Base-by-base conservation (phyloP, 2,797 vertebrate species). In the Enoplosus armatus region DNA sequence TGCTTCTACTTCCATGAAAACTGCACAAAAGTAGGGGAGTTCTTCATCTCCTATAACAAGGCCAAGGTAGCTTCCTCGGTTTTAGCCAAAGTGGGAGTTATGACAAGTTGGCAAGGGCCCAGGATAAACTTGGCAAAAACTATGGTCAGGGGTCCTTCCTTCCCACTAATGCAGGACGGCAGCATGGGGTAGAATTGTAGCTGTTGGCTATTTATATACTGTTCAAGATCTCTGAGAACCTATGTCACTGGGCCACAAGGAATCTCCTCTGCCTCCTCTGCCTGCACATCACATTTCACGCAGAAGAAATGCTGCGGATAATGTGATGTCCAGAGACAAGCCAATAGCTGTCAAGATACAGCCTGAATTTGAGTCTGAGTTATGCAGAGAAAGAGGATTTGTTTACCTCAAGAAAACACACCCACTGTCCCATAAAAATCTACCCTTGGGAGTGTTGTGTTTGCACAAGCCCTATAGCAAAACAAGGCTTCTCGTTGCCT, bases 321-420 rank as follows among this genome's bases (percentile, higher is more conserved):
- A 75, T 63, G 41, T 56, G 24, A 76, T 65, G 24, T 79, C 41
- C 58, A 58, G 11, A 84, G 67, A 84, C 58, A 75, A 75, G 84
- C 71, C 87, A 80, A 39, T 7, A 81, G 45, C 60, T 48, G 51
- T 65, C 39, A 75, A 74, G 70, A 65, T 15, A 24, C 37, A 76
- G 45, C 43, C 35, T 16, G 26, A 41, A 62, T 59, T 51, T 68
- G 7, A 70, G 33, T 58, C n/a, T 31, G 59, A 63, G 56, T 39
- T 55, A 12, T 61, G 6, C 41, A 59, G 9, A 24, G 9, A 56
- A 45, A 39, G 8, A 9, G 16, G 29, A 47, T 59, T 45, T 54
- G 26, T 72, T 63, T 71, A 5, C 4, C 61, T 67, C 8, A 10
- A 45, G 72, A 56, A 71, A 29, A 67, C 29, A 68, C 11, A 35